Evolutionary conservation across 2,888 invertebrate genomes (phyloP).

Genomic region (Esperia sulphurella): DNA sequence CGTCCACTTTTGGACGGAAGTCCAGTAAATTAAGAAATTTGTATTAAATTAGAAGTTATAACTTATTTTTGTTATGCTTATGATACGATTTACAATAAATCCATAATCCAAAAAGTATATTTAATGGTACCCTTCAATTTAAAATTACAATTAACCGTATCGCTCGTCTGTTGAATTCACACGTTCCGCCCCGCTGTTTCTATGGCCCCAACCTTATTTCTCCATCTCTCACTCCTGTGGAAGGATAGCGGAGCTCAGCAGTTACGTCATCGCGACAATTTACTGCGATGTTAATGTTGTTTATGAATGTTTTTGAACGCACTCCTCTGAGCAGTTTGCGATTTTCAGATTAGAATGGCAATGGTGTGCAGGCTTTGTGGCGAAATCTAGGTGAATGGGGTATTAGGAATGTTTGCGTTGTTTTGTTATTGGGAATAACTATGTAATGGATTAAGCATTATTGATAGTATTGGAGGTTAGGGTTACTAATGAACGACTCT

Average conservation of each 20-base stretch:
- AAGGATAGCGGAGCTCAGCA: constrained; percentile 20
- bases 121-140: no score
- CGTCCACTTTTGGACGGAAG: no score
- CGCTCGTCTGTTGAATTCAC: no score
- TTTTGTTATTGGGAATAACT: background rate
- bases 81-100: no score
- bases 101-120: no score
- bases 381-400: constrained; percentile 6
- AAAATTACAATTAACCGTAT: no score
- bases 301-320: constrained; percentile 22
- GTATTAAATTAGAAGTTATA: no score
- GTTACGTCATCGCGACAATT: constrained; percentile 33
- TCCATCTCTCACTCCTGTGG: constrained; percentile 19
- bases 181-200: constrained; percentile 2
- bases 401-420: background rate
- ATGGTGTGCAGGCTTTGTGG: background rate
- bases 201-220: constrained; percentile 13
- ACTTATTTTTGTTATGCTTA: no score
- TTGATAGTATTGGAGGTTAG: no score
- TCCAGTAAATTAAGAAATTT: no score
- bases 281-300: constrained; percentile 35
- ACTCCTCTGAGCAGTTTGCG: constrained; percentile 1
- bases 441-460: no score
- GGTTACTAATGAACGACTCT: no score
- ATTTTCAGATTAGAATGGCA: constrained; percentile 1